Conservation (phyloP, 2,113 vertebrate genomes). For the Muntiacus muntjak region DNA sequence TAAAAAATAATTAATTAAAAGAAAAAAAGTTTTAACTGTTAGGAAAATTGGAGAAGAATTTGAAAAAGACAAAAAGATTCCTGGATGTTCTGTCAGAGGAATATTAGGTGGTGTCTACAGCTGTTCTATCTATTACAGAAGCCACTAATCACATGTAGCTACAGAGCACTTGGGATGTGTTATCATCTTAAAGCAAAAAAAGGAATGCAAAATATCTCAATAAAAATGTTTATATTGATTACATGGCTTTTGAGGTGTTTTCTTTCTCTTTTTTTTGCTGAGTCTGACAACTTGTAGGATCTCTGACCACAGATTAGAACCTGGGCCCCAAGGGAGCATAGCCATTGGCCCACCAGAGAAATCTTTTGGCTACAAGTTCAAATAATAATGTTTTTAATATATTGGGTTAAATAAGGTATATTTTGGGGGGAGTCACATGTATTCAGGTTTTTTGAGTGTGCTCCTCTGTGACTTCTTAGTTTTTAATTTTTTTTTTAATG, state of each 20-base stretch:
- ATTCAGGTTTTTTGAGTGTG: neutral
- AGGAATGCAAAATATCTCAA: neutral
- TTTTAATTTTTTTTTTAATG: neutral
- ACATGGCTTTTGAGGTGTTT: neutral
- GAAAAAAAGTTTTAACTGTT: neutral
- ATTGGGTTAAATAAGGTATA: neutral
- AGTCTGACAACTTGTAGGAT: neutral
- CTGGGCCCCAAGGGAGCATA: neutral
- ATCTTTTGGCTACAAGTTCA: neutral
- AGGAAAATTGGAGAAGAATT: neutral
- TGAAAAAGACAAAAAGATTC: neutral
- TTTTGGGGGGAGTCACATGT: neutral
- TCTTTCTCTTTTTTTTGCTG: neutral
- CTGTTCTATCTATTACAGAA: neutral
- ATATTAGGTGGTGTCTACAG: neutral
- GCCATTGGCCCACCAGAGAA: neutral
- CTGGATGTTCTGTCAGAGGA: neutral
- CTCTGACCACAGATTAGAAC: neutral
- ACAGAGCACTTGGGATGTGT: neutral
- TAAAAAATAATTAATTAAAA: neutral
- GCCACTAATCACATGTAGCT: neutral
- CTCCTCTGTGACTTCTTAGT: neutral
- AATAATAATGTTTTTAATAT: neutral
- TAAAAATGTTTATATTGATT: neutral
- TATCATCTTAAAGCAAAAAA: neutral